Conservation (phyloP, 2,113 vertebrate genomes). For the Leiothrix lutea region DNA sequence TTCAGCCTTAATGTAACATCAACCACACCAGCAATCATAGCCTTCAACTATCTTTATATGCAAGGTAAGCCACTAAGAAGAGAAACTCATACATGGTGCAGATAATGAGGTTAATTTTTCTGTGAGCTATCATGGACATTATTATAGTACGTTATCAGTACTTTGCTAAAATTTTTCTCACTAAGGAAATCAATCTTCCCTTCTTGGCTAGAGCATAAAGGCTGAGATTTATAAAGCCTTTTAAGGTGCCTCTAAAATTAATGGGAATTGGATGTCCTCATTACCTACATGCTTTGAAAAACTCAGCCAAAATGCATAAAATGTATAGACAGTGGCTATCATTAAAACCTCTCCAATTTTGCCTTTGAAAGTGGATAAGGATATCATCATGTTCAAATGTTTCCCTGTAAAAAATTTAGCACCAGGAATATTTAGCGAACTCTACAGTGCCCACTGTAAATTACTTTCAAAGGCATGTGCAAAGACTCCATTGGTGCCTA, state of each 20-base stretch:
- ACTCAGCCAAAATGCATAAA: conserved; percentile 58
- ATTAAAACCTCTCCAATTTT: conserved; percentile 42
- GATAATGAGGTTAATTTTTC: conserved; percentile 60
- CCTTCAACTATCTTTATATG: conserved; percentile 24
- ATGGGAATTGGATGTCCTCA: conserved; percentile 62
- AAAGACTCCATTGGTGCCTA: background rate
- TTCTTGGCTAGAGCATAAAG: conserved; percentile 45
- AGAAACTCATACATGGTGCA: conserved; percentile 16
- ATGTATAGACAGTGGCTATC: conserved; percentile 5
- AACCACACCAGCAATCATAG: conserved; percentile 17
- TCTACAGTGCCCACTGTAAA: background rate
- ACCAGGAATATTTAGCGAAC: background rate
- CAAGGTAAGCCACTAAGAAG: conserved; percentile 46
- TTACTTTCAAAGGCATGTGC: conserved; percentile 12
- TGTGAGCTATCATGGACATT: conserved; percentile 33
- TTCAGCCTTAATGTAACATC: background rate
- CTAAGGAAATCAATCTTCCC: conserved; percentile 49
- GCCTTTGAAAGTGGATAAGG: conserved; percentile 51
- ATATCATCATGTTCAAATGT: conserved; percentile 36
- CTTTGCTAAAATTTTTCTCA: conserved; percentile 44
- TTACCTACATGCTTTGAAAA: conserved; percentile 60
- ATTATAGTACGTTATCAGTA: conserved; percentile 31
- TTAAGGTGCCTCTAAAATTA: conserved; percentile 66
- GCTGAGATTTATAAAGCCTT: conserved; percentile 60
- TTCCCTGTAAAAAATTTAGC: conserved; percentile 25